Conservation (phyloP, 2,113 vertebrate genomes). For the Taxidea taxus region DNA sequence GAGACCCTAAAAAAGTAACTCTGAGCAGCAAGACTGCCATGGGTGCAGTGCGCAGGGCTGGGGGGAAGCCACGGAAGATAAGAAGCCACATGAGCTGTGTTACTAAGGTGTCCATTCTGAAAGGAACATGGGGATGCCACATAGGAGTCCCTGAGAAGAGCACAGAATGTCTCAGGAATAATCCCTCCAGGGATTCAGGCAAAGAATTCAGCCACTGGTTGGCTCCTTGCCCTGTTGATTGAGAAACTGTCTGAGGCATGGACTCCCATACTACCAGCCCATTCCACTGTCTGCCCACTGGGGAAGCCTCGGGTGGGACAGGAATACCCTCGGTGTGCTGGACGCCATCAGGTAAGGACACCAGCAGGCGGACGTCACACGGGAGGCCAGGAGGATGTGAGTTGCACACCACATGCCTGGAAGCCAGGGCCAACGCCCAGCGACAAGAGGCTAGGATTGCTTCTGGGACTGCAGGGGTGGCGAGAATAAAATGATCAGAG, state of each 20-base stretch:
- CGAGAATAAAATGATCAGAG: rapidly evolving
- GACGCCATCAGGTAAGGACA: neutral
- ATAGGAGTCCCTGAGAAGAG: neutral
- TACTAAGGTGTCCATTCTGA: neutral
- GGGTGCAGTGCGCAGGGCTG: rapidly evolving
- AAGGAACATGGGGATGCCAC: neutral
- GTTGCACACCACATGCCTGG: rapidly evolving
- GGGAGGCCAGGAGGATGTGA: neutral
- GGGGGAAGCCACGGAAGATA: neutral
- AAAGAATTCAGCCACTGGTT: rapidly evolving
- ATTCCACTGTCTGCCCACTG: neutral
- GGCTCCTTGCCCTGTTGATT: rapidly evolving
- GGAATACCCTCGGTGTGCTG: rapidly evolving
- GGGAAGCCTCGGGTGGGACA: neutral
- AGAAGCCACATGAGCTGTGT: neutral
- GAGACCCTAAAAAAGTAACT: neutral
- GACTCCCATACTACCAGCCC: no score
- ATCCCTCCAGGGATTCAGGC: neutral
- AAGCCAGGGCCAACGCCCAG: neutral
- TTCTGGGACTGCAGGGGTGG: rapidly evolving
- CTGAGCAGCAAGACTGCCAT: no score
- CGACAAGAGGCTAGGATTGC: rapidly evolving
- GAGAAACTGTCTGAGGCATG: neutral
- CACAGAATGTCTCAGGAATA: neutral
- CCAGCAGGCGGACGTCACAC: neutral